Conservation (phyloP, 2,797 vertebrate genomes). For the Pagetopsis macropterus region DNA sequence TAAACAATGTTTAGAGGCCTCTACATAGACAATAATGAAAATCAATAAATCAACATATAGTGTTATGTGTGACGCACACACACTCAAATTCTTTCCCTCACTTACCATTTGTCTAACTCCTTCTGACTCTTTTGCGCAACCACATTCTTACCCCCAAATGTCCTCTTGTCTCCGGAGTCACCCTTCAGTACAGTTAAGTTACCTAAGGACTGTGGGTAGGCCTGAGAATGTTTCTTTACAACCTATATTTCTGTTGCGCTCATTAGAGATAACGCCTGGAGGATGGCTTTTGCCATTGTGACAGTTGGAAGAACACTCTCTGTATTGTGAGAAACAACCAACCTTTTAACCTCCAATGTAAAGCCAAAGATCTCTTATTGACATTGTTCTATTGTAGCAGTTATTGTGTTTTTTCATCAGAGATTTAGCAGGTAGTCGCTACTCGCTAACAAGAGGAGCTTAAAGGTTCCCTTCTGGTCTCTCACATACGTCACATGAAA, state of each 20-base stretch:
- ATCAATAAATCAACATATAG: slow-evolving; percentile 50
- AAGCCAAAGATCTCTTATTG: neutral
- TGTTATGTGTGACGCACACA: slow-evolving; percentile 62
- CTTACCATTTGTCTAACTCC: slow-evolving; percentile 27
- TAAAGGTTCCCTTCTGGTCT: slow-evolving; percentile 29
- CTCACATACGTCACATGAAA: slow-evolving; percentile 61
- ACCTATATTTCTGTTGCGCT: neutral
- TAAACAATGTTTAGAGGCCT: slow-evolving; percentile 50
- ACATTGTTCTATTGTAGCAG: neutral
- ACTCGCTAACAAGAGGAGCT: slow-evolving; percentile 61
- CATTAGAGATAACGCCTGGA: slow-evolving; percentile 15
- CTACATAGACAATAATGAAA: slow-evolving; percentile 50
- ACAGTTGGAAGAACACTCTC: neutral
- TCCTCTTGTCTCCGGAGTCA: slow-evolving; percentile 36
- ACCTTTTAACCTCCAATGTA: neutral
- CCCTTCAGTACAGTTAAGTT: neutral
- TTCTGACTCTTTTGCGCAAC: neutral
- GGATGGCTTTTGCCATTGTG: slow-evolving; percentile 24
- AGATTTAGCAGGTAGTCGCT: slow-evolving; percentile 26
- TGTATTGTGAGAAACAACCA: neutral
- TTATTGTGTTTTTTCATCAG: slow-evolving; percentile 26
- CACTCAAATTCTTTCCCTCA: slow-evolving; percentile 39
- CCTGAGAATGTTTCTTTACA: slow-evolving; percentile 34
- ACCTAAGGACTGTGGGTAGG: neutral
- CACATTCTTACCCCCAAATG: slow-evolving; percentile 19